Evolutionary conservation across 2,113 vertebrate species (phyloP).

Genomic region (Ictidomys tridecemlineatus): DNA sequence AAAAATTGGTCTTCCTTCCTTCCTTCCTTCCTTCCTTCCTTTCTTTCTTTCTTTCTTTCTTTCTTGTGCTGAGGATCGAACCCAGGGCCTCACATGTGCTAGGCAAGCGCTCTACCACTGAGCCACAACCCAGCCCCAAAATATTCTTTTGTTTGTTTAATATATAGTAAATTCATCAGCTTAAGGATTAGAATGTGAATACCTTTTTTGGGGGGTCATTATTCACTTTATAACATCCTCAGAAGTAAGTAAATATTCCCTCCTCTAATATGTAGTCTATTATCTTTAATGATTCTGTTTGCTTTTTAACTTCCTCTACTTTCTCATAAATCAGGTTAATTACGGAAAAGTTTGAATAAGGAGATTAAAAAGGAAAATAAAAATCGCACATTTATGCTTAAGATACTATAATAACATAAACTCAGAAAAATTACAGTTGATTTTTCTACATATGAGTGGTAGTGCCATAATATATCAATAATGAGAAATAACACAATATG

Average conservation of each 20-base stretch:
- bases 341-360: neutral
- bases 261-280: neutral
- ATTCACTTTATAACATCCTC: neutral
- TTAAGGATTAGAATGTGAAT: neutral
- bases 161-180: neutral
- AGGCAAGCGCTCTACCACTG: no score
- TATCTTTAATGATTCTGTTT: neutral
- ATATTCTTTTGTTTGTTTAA: no score
- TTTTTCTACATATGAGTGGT: neutral
- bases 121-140: no score
- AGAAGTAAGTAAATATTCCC: neutral
- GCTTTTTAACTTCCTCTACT: neutral
- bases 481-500: neutral
- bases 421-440: neutral
- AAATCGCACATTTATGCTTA: neutral
- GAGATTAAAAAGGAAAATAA: neutral
- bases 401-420: neutral
- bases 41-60: no score
- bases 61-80: no score
- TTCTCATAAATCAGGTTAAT: neutral
- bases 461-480: neutral
- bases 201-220: neutral
- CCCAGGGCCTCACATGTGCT: no score
- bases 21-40: no score
- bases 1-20: no score